A percentile compares a stretch with the other conserved stretches of the same genome.
Evolutionary conservation across 2,113 vertebrate species (phyloP).

Genomic region (Piprites chloris): DNA sequence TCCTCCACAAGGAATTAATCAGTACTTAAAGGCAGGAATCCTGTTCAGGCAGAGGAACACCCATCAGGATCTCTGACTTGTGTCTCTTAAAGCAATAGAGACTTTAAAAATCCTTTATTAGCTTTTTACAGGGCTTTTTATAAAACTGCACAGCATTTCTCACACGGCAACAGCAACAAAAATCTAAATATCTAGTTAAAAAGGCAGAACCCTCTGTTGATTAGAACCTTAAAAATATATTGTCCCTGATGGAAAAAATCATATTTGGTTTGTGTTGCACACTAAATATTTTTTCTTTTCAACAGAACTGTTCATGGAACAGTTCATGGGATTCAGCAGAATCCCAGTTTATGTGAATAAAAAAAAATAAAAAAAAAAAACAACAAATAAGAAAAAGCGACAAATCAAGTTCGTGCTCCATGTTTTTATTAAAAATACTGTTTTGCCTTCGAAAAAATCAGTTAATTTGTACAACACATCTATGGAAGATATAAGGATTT

Average conservation of each 20-base stretch:
- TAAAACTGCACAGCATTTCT: background rate
- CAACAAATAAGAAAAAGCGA: background rate
- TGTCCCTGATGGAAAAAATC: background rate
- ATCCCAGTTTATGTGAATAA: background rate
- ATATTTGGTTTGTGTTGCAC: background rate
- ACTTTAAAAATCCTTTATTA: background rate
- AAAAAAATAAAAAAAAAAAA: too few relatives aligned
- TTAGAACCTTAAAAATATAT: background rate
- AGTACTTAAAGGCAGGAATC: background rate
- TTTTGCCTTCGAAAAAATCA: background rate
- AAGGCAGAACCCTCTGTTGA: background rate
- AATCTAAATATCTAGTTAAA: background rate
- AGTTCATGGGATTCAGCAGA: background rate
- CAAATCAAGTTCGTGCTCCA: background rate
- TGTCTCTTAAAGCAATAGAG: background rate
- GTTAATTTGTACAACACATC: background rate
- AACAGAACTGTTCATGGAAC: background rate
- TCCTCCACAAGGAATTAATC: conserved; percentile 21
- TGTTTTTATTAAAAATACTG: background rate
- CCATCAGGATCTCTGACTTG: background rate
- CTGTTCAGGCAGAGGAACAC: background rate
- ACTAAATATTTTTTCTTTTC: background rate
- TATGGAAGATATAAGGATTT: fast-evolving
- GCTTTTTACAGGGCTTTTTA: background rate
- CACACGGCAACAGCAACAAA: background rate